Base-by-base conservation (phyloP, 2,113 vertebrate species). In the Chionomys nivalis region DNA sequence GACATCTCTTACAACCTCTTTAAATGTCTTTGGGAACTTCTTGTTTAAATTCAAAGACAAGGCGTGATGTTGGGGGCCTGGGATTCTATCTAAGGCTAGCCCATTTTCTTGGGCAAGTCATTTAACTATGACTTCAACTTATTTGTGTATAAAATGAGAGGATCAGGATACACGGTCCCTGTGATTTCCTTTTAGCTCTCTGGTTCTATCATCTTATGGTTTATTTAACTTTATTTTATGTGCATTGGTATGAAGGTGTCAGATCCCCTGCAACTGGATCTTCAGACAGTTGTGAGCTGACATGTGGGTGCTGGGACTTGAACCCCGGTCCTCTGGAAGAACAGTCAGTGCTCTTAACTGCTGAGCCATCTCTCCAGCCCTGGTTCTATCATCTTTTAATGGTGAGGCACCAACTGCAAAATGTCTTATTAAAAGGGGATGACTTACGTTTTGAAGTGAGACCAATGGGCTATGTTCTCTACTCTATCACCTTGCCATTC, bases 61-160 rank as follows among this genome's bases (percentile, higher is more conserved):
- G 83, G 47, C 23, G 4, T 65, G 7, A 3, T 91, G 6, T 87
- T 90, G 65, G 83, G 58, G 72, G n/a, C 36, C 81, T 92, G 91
- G 19, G 16, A 10, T 70, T 70, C 91, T 89, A 36, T 63, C 31
- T 7, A 44, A 36, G 3, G 33, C 42, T 19, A 72, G 47, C 26
- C 70, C 1, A 49, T 66, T 44, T 24, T 76, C 42, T 83, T 79
- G 14, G 47, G 58, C 28, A 90, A 86, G 63, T 93, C 24, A 28
- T 63, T 90, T 95, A 72, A 6, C 42, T 94, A 58, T 85, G 65
- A 44, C n/a, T 93, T 89, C 24, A 73, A 39, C 91, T 93, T 44
- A 58, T n/a, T 63, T 82, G 1, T 86, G 63, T 90, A 33, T 78
- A 75, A 78, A 93, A 63, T n/a, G 58, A 92, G 42, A 95, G 4